Percentiles rank a stretch among this genome's conserved stretches.
Evolutionary conservation across 2,797 vertebrate genomes (phyloP).

Genomic region (Pseudomugil tenellus): DNA sequence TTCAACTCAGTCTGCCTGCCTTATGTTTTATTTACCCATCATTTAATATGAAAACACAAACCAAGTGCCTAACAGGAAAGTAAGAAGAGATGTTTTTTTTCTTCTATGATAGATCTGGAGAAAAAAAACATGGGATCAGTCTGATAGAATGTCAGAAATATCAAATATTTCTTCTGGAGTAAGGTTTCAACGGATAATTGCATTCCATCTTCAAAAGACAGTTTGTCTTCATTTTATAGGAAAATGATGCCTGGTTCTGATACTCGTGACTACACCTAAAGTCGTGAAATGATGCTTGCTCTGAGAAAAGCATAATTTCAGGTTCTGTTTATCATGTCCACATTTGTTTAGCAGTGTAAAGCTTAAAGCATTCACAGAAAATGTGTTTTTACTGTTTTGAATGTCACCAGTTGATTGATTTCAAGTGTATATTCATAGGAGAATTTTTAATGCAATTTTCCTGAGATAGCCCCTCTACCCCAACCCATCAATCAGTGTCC

Average conservation of each 20-base stretch:
- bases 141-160: conserved; percentile 27
- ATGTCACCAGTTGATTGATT: conserved; percentile 41
- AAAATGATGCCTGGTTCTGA: conserved; percentile 19
- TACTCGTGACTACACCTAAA: background rate
- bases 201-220: conserved; percentile 17
- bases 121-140: conserved; percentile 8
- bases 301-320: conserved; percentile 8
- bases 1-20: conserved; percentile 30
- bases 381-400: conserved; percentile 21
- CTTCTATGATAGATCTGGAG: background rate
- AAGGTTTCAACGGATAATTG: conserved; percentile 24
- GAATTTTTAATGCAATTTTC: conserved; percentile 36
- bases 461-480: conserved; percentile 13
- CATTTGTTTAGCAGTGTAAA: background rate
- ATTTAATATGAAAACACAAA: conserved; percentile 25
- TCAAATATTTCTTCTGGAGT: conserved; percentile 14
- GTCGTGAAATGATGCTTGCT: background rate
- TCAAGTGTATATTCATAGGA: conserved; percentile 24
- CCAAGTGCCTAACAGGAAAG: conserved; percentile 37
- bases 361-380: background rate
- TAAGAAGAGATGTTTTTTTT: background rate
- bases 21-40: conserved; percentile 59
- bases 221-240: conserved; percentile 19
- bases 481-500: conserved; percentile 27
- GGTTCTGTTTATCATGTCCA: conserved; percentile 2